phyloP scores from a whole-genome alignment of 2,888 invertebrate genomes.

The Drosophila birchii region DNA sequence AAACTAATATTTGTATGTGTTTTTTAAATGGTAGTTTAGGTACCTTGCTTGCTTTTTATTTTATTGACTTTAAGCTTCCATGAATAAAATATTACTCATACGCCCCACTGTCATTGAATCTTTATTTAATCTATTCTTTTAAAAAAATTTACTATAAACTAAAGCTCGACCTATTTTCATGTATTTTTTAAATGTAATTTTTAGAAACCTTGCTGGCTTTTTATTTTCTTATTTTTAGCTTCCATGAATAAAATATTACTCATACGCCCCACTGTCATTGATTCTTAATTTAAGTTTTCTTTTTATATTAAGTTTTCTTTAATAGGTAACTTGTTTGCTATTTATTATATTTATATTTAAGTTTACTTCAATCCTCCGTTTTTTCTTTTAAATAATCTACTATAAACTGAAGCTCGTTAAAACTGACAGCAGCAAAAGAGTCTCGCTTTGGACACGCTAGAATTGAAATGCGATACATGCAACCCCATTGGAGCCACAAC shows the following conservation, averaged over 20 bases:
- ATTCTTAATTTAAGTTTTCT: constrained; percentile 2
- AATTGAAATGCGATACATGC: constrained; percentile 61
- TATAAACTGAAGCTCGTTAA: constrained; percentile 32
- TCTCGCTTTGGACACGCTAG: constrained; percentile 58
- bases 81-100: not conserved
- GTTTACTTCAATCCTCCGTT: too few relatives aligned
- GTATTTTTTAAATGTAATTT: too few relatives aligned
- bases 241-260: not conserved
- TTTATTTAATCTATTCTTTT: constrained; percentile 4
- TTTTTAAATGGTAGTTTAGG: too few relatives aligned
- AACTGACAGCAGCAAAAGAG: constrained; percentile 32
- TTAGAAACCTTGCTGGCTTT: too few relatives aligned
- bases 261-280: not conserved
- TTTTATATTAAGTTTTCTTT: too few relatives aligned
- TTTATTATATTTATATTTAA: too few relatives aligned
- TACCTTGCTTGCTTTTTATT: too few relatives aligned
- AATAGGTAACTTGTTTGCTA: too few relatives aligned
- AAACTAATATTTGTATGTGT: not conserved
- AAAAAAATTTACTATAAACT: not conserved
- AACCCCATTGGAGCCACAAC: constrained; percentile 24
- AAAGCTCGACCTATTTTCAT: constrained; percentile 14
- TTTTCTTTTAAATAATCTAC: constrained; percentile 3
- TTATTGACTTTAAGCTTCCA: too few relatives aligned
- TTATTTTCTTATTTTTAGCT: too few relatives aligned
- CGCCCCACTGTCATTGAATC: not conserved